phyloP scores from a whole-genome alignment of 2,113 vertebrate genomes.

The Pipa parva region DNA sequence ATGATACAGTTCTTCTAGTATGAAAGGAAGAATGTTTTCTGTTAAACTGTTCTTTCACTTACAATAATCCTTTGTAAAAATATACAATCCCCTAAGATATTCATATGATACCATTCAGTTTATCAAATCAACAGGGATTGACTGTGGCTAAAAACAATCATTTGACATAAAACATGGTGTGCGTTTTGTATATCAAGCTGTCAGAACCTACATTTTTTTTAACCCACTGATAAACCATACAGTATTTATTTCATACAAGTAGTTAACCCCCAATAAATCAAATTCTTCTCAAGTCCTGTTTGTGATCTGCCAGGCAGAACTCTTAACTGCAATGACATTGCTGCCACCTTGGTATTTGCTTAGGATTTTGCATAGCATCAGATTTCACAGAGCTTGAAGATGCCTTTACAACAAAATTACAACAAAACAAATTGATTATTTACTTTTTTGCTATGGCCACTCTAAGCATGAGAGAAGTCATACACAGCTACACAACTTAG shows the following conservation, averaged over 20 bases:
- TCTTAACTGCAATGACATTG: conserved; percentile 12
- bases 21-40: background rate
- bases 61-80: background rate
- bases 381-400: conserved; percentile 30
- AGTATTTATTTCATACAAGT: conserved; percentile 30
- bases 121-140: background rate
- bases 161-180: background rate
- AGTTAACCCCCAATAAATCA: conserved; percentile 37
- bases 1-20: background rate
- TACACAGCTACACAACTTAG: no score
- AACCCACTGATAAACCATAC: conserved; percentile 4
- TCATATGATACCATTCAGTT: background rate
- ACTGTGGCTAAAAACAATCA: background rate
- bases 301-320: conserved; percentile 11
- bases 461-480: no score
- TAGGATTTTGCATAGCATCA: conserved; percentile 32
- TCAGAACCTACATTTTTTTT: conserved; percentile 3
- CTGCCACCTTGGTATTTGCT: conserved; percentile 30
- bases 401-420: background rate
- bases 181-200: background rate
- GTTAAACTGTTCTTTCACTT: background rate
- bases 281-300: background rate
- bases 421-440: background rate
- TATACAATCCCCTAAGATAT: background rate
- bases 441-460: no score